These are phyloP conservation scores for Caenorhabditis tropicalis DNA, from an alignment of 1,140 invertebrate species.

Conservation along the genomic window DNA sequence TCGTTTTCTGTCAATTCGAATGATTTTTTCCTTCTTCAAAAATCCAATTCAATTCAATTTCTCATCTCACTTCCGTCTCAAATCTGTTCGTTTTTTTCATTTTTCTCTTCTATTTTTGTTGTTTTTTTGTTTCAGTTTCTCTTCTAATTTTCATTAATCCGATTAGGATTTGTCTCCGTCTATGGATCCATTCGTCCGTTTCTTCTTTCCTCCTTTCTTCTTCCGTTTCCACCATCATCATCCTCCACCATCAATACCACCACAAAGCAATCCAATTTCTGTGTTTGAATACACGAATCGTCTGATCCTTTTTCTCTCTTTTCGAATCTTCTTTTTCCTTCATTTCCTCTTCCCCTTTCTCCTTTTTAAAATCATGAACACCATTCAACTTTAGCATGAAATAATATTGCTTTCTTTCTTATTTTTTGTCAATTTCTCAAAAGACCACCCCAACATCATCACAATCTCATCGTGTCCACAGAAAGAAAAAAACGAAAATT, in stretches of 20 bases:
- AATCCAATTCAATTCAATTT: neutral
- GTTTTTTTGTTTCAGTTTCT: neutral
- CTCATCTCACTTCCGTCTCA: neutral
- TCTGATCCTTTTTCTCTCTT: neutral
- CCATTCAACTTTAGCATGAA: neutral
- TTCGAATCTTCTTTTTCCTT: too few species aligned
- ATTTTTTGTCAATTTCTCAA: constrained; percentile 2
- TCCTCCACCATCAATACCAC: neutral
- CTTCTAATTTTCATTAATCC: constrained; percentile 9
- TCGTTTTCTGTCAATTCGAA: too few species aligned
- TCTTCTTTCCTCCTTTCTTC: neutral
- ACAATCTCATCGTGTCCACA: neutral
- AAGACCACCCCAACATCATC: neutral
- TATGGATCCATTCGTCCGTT: neutral
- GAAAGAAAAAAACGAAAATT: neutral
- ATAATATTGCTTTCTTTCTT: neutral
- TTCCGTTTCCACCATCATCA: neutral
- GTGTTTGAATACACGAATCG: neutral
- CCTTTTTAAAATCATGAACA: neutral
- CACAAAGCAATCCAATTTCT: constrained; percentile 34
- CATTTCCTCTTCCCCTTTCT: neutral
- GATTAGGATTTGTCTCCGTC: neutral
- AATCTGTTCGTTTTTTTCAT: neutral
- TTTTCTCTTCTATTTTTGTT: neutral
- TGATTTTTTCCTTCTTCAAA: too few species aligned